Evolutionary conservation across 1,140 invertebrate genomes (phyloP).

Genomic region (Dolichoris vasculosae): DNA sequence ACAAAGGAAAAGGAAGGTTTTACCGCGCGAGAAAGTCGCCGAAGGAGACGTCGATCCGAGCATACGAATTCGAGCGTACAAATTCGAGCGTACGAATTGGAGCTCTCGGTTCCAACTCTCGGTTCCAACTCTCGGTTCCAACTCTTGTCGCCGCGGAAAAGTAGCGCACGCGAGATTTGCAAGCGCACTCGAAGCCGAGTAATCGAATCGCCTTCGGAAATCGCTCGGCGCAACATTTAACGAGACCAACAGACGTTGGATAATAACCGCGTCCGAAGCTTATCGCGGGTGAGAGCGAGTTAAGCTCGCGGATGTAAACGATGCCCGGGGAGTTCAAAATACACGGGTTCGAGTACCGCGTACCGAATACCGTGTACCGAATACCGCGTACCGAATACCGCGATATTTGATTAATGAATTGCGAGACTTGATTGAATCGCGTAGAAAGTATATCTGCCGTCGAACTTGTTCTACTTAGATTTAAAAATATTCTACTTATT

Average conservation of each 20-base stretch:
- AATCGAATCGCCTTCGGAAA: background rate
- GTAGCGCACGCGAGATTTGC: background rate
- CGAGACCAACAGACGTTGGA: background rate
- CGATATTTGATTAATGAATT: background rate
- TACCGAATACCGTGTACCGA: background rate
- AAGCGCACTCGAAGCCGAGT: background rate
- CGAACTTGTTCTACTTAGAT: slow-evolving; percentile 21
- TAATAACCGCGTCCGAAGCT: background rate
- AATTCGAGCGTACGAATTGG: background rate
- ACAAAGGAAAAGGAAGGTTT: background rate
- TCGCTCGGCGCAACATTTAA: background rate
- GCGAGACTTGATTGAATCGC: background rate
- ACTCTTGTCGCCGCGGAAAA: background rate
- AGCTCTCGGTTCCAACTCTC: background rate
- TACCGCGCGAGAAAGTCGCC: slow-evolving; percentile 19
- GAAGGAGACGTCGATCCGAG: background rate
- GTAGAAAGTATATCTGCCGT: slow-evolving; percentile 7
- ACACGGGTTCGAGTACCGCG: background rate
- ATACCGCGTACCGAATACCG: background rate
- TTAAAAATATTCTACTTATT: slow-evolving; percentile 16
- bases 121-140: background rate
- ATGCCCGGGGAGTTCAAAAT: background rate
- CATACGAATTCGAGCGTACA: slow-evolving; percentile 1
- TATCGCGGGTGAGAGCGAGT: background rate
- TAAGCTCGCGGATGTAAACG: background rate